Evolutionary conservation across 2,113 vertebrate species (phyloP).

Genomic region (Phoxinus phoxinus): DNA sequence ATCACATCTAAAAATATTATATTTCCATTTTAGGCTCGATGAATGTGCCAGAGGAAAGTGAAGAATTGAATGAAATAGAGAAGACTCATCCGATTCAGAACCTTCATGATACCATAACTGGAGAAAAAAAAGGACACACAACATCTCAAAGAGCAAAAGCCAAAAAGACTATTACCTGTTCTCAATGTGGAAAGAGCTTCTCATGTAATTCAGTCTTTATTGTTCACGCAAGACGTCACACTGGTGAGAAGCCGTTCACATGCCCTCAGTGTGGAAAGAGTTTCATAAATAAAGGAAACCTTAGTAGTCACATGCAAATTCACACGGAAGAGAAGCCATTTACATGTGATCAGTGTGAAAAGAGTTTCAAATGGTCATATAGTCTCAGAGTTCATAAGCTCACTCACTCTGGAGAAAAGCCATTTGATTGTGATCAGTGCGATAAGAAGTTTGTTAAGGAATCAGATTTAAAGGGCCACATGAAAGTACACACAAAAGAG

Average conservation of each 20-base stretch:
- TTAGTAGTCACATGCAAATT: background rate
- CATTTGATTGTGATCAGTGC: background rate
- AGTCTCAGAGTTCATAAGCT: background rate
- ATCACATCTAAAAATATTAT: background rate
- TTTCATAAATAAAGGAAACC: background rate
- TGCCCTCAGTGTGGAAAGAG: background rate
- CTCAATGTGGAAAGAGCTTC: background rate
- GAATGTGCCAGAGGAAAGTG: background rate
- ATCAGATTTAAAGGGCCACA: background rate
- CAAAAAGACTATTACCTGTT: background rate
- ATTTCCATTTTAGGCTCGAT: background rate
- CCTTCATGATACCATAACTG: too few relatives aligned
- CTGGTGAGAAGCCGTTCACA: background rate
- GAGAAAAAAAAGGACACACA: too few relatives aligned
- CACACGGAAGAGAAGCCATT: background rate
- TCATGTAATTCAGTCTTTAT: background rate
- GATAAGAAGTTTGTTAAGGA: background rate
- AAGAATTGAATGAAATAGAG: background rate
- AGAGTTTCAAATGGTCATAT: background rate
- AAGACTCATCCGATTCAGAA: too few relatives aligned
- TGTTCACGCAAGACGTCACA: background rate
- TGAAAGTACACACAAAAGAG: background rate
- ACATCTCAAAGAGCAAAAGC: background rate
- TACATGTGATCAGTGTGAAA: background rate
- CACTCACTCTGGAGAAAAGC: background rate